phyloP scores from a whole-genome alignment of 92 coral and sea anemone species.

The Epizoanthus ramosus region DNA sequence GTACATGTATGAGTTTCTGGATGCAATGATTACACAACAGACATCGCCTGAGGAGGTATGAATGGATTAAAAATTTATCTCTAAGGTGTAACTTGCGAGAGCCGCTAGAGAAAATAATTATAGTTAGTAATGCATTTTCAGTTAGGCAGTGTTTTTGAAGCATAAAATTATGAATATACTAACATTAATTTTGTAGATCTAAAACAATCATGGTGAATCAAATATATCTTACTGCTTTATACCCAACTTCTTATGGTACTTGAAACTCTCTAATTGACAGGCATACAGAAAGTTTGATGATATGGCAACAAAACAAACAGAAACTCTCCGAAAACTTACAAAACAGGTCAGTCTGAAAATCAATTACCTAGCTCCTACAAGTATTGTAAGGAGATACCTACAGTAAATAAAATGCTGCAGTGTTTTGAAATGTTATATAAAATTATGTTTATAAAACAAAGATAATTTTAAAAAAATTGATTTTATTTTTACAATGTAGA shows the following conservation, averaged over 20 bases:
- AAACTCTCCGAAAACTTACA: constrained; percentile 88
- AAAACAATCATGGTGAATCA: no score
- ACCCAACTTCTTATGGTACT: no score
- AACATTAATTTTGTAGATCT: no score
- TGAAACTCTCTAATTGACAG: constrained; percentile 46
- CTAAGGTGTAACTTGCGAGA: no score
- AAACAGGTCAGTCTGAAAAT: constrained; percentile 71
- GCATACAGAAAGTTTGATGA: constrained; percentile 98
- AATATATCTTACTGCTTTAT: no score
- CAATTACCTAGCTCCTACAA: no score
- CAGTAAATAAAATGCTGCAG: neutral
- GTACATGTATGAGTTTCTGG: constrained; percentile 99
- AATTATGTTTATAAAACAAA: neutral
- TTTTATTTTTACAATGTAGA: no score
- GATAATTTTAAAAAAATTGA: neutral
- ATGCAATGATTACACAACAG: constrained; percentile 95
- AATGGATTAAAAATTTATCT: neutral
- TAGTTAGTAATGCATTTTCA: no score
- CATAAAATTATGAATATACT: no score
- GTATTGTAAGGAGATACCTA: neutral
- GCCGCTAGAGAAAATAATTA: no score
- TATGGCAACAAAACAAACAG: constrained; percentile 99
- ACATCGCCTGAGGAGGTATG: constrained; percentile 98
- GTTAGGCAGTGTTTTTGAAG: no score
- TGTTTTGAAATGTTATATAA: neutral